These are phyloP conservation scores for Psephotus haematonotus DNA, from an alignment of 2,113 vertebrate genomes.

Conservation along the genomic window DNA sequence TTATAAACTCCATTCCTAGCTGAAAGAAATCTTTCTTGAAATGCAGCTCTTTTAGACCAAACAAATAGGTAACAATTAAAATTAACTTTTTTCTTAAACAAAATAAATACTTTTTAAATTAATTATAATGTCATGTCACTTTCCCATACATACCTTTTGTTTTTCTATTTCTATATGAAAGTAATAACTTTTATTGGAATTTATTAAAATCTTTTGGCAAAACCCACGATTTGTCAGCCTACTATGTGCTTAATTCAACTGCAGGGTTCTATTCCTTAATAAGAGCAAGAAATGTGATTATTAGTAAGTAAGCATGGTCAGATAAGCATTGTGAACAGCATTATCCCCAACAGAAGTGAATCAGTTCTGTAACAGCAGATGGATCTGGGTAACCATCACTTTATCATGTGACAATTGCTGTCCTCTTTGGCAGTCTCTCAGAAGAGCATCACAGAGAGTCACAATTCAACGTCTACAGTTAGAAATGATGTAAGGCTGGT, in stretches of 20 bases:
- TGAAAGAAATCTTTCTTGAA: slow-evolving; percentile 1
- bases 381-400: neutral
- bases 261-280: neutral
- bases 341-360: neutral
- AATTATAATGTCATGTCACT: neutral
- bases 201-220: neutral
- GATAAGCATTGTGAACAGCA: neutral
- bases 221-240: neutral
- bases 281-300: neutral
- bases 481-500: slow-evolving; percentile 32
- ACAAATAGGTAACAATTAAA: neutral
- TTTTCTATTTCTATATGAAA: neutral
- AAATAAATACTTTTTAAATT: neutral
- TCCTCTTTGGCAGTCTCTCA: slow-evolving; percentile 14
- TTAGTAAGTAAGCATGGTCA: neutral
- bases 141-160: neutral
- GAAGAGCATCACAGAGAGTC: slow-evolving; percentile 15
- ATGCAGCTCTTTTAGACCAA: neutral
- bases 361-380: neutral
- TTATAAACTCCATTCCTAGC: neutral
- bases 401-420: neutral
- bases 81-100: neutral
- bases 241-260: neutral
- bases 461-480: slow-evolving; percentile 63
- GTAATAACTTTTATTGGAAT: neutral